phyloP scores from a whole-genome alignment of 2,797 vertebrate genomes.

The Syncerus caffer region DNA sequence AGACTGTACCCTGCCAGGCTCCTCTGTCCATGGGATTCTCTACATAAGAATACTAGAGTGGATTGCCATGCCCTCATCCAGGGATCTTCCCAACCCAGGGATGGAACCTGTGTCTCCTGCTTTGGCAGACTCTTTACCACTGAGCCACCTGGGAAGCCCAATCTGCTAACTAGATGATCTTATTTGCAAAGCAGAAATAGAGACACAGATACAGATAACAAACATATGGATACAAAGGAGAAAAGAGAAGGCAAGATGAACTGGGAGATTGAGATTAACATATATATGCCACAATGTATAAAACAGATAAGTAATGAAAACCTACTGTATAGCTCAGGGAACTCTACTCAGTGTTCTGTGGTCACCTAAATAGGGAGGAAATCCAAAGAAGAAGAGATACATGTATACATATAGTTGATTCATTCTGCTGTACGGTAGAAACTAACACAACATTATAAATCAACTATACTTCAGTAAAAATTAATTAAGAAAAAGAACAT shows the following conservation, averaged over 20 bases:
- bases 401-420: neutral
- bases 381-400: neutral
- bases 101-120: neutral
- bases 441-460: neutral
- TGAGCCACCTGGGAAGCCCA: neutral
- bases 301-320: neutral
- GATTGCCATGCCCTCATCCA: neutral
- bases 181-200: neutral
- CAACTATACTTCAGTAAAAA: neutral
- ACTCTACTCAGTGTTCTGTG: neutral
- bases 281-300: neutral
- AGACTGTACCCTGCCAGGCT: neutral
- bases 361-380: fast-evolving
- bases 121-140: neutral
- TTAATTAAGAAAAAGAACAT: neutral
- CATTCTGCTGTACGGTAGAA: neutral
- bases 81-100: neutral
- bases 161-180: neutral
- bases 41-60: neutral
- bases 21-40: neutral
- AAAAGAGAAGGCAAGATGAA: neutral
- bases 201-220: neutral
- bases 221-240: neutral
- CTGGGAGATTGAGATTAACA: neutral
- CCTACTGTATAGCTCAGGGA: neutral